A percentile compares a stretch with the other conserved stretches of the same genome.
phyloP scores from a whole-genome alignment of 2,797 vertebrate genomes.

The Carduelis carduelis region DNA sequence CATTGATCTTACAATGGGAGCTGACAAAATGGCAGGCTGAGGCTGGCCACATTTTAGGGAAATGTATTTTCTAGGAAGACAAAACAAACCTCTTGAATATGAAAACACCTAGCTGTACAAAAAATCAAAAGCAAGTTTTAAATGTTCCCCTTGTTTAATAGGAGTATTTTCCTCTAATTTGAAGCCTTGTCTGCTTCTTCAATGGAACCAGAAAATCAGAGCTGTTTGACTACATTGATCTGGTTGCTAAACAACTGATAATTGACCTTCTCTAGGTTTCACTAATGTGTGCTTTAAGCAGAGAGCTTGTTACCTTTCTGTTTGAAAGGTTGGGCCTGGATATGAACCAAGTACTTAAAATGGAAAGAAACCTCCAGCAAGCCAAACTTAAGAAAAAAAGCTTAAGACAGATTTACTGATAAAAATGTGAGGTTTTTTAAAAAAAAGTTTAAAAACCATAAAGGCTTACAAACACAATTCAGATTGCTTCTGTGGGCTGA shows the following conservation, averaged over 20 bases:
- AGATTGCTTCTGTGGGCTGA: not conserved
- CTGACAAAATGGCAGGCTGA: not conserved
- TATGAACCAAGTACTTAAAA: not conserved
- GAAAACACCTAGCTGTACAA: not conserved
- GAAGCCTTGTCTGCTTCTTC: not conserved
- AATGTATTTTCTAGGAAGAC: not conserved
- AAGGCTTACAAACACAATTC: not conserved
- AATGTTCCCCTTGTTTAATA: not conserved
- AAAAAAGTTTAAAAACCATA: not conserved
- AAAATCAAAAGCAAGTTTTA: not conserved
- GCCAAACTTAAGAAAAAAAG: not conserved
- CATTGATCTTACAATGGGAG: not conserved
- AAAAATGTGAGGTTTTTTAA: not conserved
- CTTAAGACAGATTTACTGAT: not conserved
- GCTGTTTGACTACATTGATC: not conserved
- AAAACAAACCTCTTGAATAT: not conserved
- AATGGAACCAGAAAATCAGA: not conserved
- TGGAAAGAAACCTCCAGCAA: not conserved
- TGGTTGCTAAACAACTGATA: constrained; percentile 19
- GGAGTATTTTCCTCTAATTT: not conserved
- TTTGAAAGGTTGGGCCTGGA: not conserved
- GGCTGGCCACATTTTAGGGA: not conserved
- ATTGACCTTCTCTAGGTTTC: not conserved
- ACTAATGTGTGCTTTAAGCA: not conserved
- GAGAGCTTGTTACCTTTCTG: not conserved